Conservation (phyloP, 2,113 vertebrate species). For the Synodontis membranacea region DNA sequence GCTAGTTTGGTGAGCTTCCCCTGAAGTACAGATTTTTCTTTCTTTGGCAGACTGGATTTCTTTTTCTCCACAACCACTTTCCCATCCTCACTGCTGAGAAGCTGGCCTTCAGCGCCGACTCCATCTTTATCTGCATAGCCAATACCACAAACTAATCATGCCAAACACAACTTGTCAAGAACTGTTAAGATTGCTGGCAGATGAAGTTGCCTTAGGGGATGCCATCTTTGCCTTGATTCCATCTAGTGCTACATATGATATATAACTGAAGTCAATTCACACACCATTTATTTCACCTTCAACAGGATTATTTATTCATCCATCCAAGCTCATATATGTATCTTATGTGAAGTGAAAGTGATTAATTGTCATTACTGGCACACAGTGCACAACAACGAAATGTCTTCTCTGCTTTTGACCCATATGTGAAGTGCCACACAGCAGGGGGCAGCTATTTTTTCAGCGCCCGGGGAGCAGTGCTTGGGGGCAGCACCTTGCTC, state of each 20-base stretch:
- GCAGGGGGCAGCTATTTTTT: no score
- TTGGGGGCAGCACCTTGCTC: no score
- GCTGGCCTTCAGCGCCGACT: constrained; percentile 89
- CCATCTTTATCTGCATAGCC: constrained; percentile 80
- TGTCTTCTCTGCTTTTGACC: no score
- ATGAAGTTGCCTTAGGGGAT: background rate
- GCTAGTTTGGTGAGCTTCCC: constrained; percentile 96
- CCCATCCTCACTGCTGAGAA: constrained; percentile 86
- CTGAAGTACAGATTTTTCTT: constrained; percentile 97
- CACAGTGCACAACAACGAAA: no score
- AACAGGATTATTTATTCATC: background rate
- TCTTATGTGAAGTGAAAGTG: no score
- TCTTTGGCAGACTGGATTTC: constrained; percentile 88
- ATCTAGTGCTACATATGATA: background rate
- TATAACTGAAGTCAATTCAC: background rate
- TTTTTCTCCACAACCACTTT: constrained; percentile 84
- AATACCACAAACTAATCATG: background rate
- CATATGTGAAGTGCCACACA: no score
- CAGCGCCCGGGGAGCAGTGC: no score
- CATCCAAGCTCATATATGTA: no score
- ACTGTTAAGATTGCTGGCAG: background rate
- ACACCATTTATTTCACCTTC: background rate
- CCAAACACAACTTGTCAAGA: background rate
- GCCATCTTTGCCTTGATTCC: background rate
- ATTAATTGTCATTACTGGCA: no score